Percentiles rank a stretch among this genome's conserved stretches.
These are phyloP conservation scores for Amblyopsis hoosieri DNA, from an alignment of 2,797 vertebrate species.

Conservation along the genomic window DNA sequence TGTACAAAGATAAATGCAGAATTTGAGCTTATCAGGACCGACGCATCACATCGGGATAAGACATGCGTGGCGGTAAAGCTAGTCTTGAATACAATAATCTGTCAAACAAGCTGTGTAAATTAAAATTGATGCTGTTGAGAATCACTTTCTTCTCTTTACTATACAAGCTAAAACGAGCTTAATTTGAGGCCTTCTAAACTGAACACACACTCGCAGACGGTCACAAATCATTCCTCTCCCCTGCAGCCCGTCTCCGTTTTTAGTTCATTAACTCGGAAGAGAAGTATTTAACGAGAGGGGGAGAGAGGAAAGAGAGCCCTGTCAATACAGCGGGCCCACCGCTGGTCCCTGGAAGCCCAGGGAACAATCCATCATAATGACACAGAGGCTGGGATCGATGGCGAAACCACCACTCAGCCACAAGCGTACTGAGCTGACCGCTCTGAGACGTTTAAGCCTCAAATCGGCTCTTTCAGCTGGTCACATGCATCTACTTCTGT, in stretches of 20 bases:
- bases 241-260: conserved; percentile 56
- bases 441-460: conserved; percentile 52
- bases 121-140: conserved; percentile 18
- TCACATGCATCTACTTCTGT: conserved; percentile 46
- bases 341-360: conserved; percentile 61
- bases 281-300: conserved; percentile 75
- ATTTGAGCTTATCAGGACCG: conserved; percentile 3
- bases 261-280: conserved; percentile 77
- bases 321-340: conserved; percentile 61
- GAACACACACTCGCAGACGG: conserved; percentile 27
- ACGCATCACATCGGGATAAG: neutral
- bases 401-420: conserved; percentile 56
- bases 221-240: conserved; percentile 61
- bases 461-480: conserved; percentile 66
- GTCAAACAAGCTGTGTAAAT: conserved; percentile 11
- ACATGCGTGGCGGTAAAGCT: neutral
- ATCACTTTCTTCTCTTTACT: conserved; percentile 18
- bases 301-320: conserved; percentile 60
- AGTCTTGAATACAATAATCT: conserved; percentile 5
- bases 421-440: conserved; percentile 51
- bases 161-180: conserved; percentile 9
- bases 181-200: conserved; percentile 28
- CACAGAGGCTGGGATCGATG: conserved; percentile 74
- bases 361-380: conserved; percentile 80
- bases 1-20: neutral